Evolutionary conservation across 2,888 invertebrate species (phyloP), one percentile per base, ranked within the genome.

Genomic region (Choreutis nemorana): DNA sequence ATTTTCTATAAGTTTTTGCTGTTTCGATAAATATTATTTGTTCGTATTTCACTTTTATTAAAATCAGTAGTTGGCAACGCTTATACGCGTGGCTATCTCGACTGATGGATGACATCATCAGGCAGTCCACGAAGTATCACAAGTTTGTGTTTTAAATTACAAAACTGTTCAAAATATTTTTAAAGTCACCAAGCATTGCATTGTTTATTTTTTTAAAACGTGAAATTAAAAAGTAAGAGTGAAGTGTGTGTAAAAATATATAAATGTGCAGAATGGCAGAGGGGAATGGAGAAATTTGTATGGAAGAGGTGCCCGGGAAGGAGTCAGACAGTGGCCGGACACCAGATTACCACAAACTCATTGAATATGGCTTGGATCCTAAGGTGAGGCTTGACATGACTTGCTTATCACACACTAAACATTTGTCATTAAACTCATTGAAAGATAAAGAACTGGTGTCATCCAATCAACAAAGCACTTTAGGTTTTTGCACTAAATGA

Each of bases 361-460:
- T 96, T 61, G 93, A 94, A 66, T 95, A 95, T 86, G 97, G 97
- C 78, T 87, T 97, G 73, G 93, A 94, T 81, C 89, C 91, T 71
- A 94, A 93, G 84, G 90, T 91, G 52, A 66, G 64, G 39, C 24
- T 12, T 4, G 15, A 12, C 20, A 28, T 21, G 11, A 30, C 21
- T 5, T n/a, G n/a, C n/a, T n/a, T n/a, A n/a, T n/a, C n/a, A n/a
- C n/a, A n/a, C n/a, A n/a, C n/a, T n/a, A n/a, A n/a, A n/a, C n/a
- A n/a, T n/a, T n/a, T n/a, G n/a, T n/a, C n/a, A n/a, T n/a, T n/a
- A n/a, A n/a, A n/a, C n/a, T n/a, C n/a, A n/a, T n/a, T n/a, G n/a
- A n/a, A n/a, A n/a, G n/a, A n/a, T n/a, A n/a, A n/a, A n/a, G n/a
- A n/a, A n/a, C n/a, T n/a, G n/a, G n/a, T n/a, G n/a, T n/a, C n/a